These are phyloP conservation scores for Stegodyphus dumicola DNA, from an alignment of 1,140 invertebrate species.

Conservation along the genomic window DNA sequence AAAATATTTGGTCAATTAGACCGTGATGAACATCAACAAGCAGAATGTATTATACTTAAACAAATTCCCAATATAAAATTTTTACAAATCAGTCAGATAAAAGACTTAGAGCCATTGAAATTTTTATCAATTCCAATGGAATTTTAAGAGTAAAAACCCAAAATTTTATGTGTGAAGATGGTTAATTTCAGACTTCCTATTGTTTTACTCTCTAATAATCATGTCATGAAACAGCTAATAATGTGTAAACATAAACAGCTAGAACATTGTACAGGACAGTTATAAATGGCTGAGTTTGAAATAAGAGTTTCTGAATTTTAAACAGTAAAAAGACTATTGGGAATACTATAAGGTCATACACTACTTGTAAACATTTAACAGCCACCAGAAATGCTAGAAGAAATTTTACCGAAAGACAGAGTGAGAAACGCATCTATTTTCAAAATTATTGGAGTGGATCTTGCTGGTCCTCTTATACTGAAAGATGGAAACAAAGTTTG, in stretches of 20 bases:
- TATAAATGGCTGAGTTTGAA: neutral
- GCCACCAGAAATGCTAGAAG: neutral
- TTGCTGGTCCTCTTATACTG: constrained; percentile 61
- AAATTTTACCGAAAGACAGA: neutral
- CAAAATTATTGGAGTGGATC: constrained; percentile 13
- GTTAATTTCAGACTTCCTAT: neutral
- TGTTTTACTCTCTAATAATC: neutral
- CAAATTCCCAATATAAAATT: neutral
- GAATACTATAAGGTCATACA: neutral
- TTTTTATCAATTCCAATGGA: neutral
- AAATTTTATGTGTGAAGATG: neutral
- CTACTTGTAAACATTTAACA: neutral
- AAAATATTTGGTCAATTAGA: neutral
- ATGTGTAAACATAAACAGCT: neutral
- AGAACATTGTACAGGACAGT: neutral
- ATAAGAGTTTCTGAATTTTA: constrained; percentile 19
- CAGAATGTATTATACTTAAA: neutral
- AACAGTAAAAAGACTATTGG: neutral
- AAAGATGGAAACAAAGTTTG: constrained; percentile 68
- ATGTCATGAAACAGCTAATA: constrained; percentile 4
- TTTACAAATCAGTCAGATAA: neutral
- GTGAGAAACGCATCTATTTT: constrained; percentile 1
- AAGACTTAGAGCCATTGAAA: neutral
- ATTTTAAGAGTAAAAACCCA: neutral
- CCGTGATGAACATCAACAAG: neutral